Base-by-base conservation (phyloP, 2,113 vertebrate species). In the Daboia siamensis region DNA sequence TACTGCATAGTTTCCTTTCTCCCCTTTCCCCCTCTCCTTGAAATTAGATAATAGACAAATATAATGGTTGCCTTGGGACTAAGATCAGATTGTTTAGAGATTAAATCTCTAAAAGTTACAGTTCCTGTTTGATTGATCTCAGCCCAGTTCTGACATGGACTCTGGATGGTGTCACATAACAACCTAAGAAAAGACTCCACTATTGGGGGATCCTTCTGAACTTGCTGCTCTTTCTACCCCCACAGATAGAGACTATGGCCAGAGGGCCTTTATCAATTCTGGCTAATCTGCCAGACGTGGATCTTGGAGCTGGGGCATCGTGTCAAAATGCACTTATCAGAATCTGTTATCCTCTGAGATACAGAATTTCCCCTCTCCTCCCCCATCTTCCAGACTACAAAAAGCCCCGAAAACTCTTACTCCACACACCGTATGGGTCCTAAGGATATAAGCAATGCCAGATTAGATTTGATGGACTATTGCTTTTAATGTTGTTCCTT, bases 21-120 rank as follows among this genome's bases (percentile, higher is more conserved):
- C 54, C 4, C 6, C 95, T 95, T 21, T 0, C 21, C 86, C 95
- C 23, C 7, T 92, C 94, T 95, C 94, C 95, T 94, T 59, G 94
- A 94, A 94, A 93, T 91, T 90, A 94, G 95, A 84, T 91, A 95
- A 95, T 96, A 93, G 94, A 97, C 95, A 97, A 84, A 59, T 24
- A n/a, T 13, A 51, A 85, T 23, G 17, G 33, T 17, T 9, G 17
- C 33, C 7, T 80, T 39, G 33, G 5, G 6, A 39, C 69, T 44
- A 39, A 80, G 33, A 80, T 39, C 6, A 4, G 11, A 64, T 64
- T 13, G 61, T 64, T 64, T 64, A 64, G 61, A 74, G n/a, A 39
- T 74, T 39, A 39, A 39, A 17, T 74, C 6, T 15, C 29, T 74
- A 39, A 74, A 74, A 39, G 15, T 74, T 39, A 74, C 6, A 74